Base-by-base conservation (phyloP, 2,113 vertebrate genomes). In the Alethe diademata region DNA sequence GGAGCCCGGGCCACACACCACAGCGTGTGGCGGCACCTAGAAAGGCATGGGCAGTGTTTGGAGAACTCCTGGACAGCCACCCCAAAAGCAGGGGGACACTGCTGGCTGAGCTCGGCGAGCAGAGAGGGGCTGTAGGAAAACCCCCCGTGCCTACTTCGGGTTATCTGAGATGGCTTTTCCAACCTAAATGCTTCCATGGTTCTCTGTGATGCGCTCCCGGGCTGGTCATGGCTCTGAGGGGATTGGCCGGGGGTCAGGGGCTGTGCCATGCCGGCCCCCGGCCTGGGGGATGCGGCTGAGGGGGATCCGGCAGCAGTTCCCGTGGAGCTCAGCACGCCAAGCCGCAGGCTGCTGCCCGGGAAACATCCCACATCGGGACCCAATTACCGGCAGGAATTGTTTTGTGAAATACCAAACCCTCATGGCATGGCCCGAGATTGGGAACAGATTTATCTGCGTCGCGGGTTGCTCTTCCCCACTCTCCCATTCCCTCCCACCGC, bases 361-460 rank as follows among this genome's bases (percentile, higher is more conserved):
- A 69, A 75, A 83, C 84, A 2, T 78, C 61, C 28, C 95, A 79
- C 96, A 95, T 95, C 92, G 33, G 94, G 95, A 79, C 58, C 73
- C 75, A 93, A 90, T 97, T 95, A 97, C 75, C 9, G 35, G 86
- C 92, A 88, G 87, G 94, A 95, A 92, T 93, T 93, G 86, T 95
- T 89, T 92, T 91, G 88, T 82, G 57, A 78, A 58, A 94, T 92
- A 82, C 95, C 92, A 93, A 76, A 71, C 90, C 92, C 94, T 96
- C 75, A 88, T 91, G 93, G 97, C 93, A 97, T 95, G 90, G 97
- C 96, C 97, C 73, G 90, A 96, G 95, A 98, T 98, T 92, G 75
- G 97, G 97, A 98, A 98, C 98, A 98, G 97, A 98, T 98, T 96
- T 95, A 98, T 91, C 90, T 53, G 64, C 14, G 3, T 5, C 3